These are phyloP conservation scores for Julus scandinavius DNA, from an alignment of 2,888 invertebrate species.

Conservation along the genomic window DNA sequence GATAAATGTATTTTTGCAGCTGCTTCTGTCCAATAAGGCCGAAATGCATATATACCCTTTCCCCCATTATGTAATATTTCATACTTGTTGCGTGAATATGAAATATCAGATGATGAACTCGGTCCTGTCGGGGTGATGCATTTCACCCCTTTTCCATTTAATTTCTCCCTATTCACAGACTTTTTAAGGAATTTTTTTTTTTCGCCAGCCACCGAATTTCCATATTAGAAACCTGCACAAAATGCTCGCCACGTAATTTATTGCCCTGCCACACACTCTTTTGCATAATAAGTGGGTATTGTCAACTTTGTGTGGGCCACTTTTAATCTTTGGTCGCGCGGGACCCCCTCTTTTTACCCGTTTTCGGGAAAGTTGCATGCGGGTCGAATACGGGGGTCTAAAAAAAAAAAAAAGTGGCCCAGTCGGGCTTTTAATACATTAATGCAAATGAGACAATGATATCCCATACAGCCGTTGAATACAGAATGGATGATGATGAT, in stretches of 20 bases:
- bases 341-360: conserved; percentile 41
- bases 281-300: conserved; percentile 32
- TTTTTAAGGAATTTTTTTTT: conserved; percentile 38
- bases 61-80: conserved; percentile 35
- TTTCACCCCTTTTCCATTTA: conserved; percentile 42
- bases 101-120: conserved; percentile 39
- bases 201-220: conserved; percentile 22
- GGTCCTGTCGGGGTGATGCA: conserved; percentile 14
- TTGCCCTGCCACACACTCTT: conserved; percentile 42
- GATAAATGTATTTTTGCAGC: conserved; percentile 38
- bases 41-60: conserved; percentile 32
- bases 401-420: conserved; percentile 9
- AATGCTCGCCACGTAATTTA: conserved; percentile 42
- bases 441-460: conserved; percentile 42
- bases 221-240: conserved; percentile 42
- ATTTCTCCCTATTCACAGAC: conserved; percentile 38
- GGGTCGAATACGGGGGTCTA: conserved; percentile 4
- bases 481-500: conserved; percentile 42
- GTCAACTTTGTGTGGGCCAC: conserved; percentile 42
- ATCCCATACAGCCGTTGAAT: conserved; percentile 4
- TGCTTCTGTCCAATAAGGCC: conserved; percentile 36
- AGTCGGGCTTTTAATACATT: conserved; percentile 34
- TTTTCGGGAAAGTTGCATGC: conserved; percentile 41
- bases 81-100: conserved; percentile 42
- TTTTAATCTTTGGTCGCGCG: conserved; percentile 33